A percentile compares a stretch with the other conserved stretches of the same genome.
These are phyloP conservation scores for Boleophthalmus pectinirostris DNA, from an alignment of 2,113 vertebrate species.

Conservation along the genomic window DNA sequence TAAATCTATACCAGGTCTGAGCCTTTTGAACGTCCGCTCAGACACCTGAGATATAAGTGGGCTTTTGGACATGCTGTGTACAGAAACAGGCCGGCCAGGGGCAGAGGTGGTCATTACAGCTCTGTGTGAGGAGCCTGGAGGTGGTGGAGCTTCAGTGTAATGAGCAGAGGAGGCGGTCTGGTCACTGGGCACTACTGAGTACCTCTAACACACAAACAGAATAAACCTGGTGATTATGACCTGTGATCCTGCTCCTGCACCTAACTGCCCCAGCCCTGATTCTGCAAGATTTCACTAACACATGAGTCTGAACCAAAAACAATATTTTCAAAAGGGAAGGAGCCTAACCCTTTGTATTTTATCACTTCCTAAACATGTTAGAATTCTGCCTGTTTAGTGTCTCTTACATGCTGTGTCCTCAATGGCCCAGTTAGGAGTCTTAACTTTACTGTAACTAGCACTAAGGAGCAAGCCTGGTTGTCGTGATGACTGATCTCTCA, in stretches of 20 bases:
- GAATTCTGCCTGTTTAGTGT: slow-evolving; percentile 13
- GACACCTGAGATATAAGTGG: slow-evolving; percentile 62
- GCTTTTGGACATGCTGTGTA: slow-evolving; percentile 38
- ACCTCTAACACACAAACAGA: slow-evolving; percentile 34
- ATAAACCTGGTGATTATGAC: slow-evolving; percentile 31
- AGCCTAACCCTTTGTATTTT: not conserved
- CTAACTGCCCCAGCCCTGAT: slow-evolving; percentile 37
- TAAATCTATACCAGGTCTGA: slow-evolving; percentile 60
- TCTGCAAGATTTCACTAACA: slow-evolving; percentile 37
- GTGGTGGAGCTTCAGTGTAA: slow-evolving; percentile 32
- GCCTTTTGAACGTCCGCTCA: slow-evolving; percentile 41
- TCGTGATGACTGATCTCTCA: slow-evolving; percentile 60
- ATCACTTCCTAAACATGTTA: slow-evolving; percentile 21
- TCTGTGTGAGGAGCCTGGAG: slow-evolving; percentile 35
- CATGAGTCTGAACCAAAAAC: slow-evolving; percentile 17
- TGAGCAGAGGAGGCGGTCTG: slow-evolving; percentile 43
- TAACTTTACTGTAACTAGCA: slow-evolving; percentile 36
- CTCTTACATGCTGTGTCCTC: slow-evolving; percentile 21
- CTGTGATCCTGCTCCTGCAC: slow-evolving; percentile 28
- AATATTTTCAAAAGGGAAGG: slow-evolving; percentile 6
- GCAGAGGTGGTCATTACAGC: slow-evolving; percentile 51
- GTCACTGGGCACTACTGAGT: slow-evolving; percentile 14
- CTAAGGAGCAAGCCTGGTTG: slow-evolving; percentile 42
- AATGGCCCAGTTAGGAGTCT: slow-evolving; percentile 32
- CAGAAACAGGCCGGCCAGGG: slow-evolving; percentile 48